Evolutionary conservation across 2,888 invertebrate genomes (phyloP), one percentile per base, ranked within the genome.

Genomic region (Hirtodrosophila histrioides): DNA sequence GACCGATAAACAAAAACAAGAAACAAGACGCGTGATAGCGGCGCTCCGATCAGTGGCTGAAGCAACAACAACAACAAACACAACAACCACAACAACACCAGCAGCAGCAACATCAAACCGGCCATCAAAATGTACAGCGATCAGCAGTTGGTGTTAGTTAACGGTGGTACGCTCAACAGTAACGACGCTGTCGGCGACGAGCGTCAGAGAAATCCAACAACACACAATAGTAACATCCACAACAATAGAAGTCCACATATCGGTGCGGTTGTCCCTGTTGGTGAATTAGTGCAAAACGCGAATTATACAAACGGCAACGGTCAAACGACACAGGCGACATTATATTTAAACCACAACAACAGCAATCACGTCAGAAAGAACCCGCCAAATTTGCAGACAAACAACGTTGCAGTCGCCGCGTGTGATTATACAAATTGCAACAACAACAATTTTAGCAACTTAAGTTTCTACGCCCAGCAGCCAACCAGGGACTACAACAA

Each of bases 121-220:
- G 68, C 79, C 67, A 53, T 64, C 82, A 78, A 82, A 68, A 85
- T 81, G 81, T 84, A 81, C 63, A 72, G 70, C 71, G 75, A 75
- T 62, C 72, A 69, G 55, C 63, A 64, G 71, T 63, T 63, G 61
- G 63, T 64, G 70, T 85, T 85, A 91, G 90, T 91, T 89, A 91
- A 91, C 89, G 90, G 90, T 88, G 89, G 89, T 89, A 89, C 92
- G 90, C 90, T 91, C 89, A 78, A 65, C 77, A 77, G 75, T 78
- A 74, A 81, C 70, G 68, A 78, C 84, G 70, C 70, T 79, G 74
- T 53, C 51, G 58, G 71, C 61, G 72, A 77, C 65, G 77, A 57
- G 77, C 75, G 77, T 56, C 69, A 55, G 43, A 76, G 50, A 60
- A 73, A 49, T 46, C 55, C 46, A 71, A 68, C 66, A 56, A 56